Base-by-base conservation (phyloP, 1,140 invertebrate species). In the Hylyphantes graminicola region DNA sequence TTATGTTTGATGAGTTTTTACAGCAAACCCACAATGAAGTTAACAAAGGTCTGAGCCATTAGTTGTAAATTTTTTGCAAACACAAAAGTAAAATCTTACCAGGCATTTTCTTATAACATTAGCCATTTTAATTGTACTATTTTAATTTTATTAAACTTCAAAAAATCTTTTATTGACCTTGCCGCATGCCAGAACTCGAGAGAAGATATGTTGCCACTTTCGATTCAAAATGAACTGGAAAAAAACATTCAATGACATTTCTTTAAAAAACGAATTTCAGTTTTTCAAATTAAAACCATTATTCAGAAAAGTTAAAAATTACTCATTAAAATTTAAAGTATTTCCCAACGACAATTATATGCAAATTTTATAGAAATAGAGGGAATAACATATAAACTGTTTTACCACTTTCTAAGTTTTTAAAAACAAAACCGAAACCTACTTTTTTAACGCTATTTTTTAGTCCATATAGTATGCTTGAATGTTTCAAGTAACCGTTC, bases 101-200 rank as follows among this genome's bases (percentile, higher is more conserved):
- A 78, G 55, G 54, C 76, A 78, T 65, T 78, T 67, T 67, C 76
- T 65, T 12, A 78, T 65, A 11, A 78, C 76, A 19, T 78, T 78
- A 13, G 76, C 76, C 76, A 78, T 78, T 53, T 17, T 55, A 12
- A 19, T 13, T 0, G 12, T 50, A 78, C 35, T 65, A 57, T 57
- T 17, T 74, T 21, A 57, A 35, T 57, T 74, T 57, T n/a, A 55
- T 54, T 67, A 78, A 55, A 67, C 19, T 11, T 65, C 17, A 50
- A 63, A 9, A 10, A 55, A 78, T 12, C 3, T 50, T 67, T 78
- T 48, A 64, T 76, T 78, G 76, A 78, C 76, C 76, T 78, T 78
- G 76, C 76, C 64, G 76, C 57, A 67, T 54, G 51, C 50, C 55
- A 70, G 50, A 12, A 53, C 68, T 17, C 12, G 48, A 21, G 11